Evolutionary conservation across 2,888 invertebrate genomes (phyloP).

Genomic region (Nipponacmea schrenckii): DNA sequence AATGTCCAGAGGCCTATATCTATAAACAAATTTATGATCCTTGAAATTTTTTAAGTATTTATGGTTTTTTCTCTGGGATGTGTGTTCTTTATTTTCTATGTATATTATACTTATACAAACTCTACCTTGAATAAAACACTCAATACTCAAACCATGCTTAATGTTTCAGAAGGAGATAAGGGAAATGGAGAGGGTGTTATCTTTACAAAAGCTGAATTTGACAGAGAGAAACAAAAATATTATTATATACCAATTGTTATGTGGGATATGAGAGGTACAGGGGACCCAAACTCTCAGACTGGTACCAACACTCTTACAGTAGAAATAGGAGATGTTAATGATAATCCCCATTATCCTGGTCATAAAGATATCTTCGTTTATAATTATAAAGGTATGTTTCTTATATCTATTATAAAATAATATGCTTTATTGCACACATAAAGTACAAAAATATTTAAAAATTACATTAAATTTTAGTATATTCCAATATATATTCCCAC

Average conservation of each 20-base stretch:
- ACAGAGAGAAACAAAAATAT: conserved; percentile 94
- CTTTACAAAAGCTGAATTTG: conserved; percentile 91
- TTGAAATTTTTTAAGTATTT: too few relatives aligned
- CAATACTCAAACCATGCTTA: too few relatives aligned
- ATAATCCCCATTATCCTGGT: conserved; percentile 98
- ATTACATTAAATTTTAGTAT: too few relatives aligned
- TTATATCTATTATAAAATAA: background rate
- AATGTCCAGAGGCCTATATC: too few relatives aligned
- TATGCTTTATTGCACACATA: too few relatives aligned
- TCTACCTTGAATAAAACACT: too few relatives aligned
- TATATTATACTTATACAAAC: too few relatives aligned
- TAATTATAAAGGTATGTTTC: conserved; percentile 86
- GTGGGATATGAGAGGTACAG: conserved; percentile 88
- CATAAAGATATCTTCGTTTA: conserved; percentile 96
- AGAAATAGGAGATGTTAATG: conserved; percentile 97
- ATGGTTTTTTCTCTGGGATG: too few relatives aligned
- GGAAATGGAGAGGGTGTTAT: conserved; percentile 92
- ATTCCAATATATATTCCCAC: background rate
- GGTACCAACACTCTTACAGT: conserved; percentile 95
- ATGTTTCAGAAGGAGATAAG: conserved; percentile 43
- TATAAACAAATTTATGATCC: too few relatives aligned
- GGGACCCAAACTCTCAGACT: conserved; percentile 83
- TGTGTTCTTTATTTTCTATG: too few relatives aligned
- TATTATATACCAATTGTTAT: conserved; percentile 97
- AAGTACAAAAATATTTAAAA: too few relatives aligned